A percentile compares a stretch with the other conserved stretches of the same genome.
Conservation (phyloP, 1,140 invertebrate genomes). For the Heliothis virescens region DNA sequence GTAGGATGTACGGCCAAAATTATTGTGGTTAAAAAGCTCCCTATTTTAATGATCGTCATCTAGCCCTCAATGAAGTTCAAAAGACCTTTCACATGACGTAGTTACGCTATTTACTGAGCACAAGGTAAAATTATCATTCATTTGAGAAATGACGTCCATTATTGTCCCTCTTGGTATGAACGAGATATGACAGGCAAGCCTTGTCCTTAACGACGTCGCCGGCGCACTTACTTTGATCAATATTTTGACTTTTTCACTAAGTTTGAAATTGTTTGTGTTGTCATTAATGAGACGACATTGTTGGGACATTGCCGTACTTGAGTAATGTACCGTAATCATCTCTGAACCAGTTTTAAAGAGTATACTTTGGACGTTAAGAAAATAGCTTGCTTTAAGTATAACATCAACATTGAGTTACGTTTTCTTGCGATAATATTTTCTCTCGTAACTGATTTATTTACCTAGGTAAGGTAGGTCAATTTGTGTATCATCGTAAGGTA, state of each 20-base stretch:
- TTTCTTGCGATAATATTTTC: background rate
- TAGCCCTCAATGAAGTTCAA: constrained; percentile 1
- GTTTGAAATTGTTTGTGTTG: constrained; percentile 43
- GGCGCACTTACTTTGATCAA: constrained; percentile 57
- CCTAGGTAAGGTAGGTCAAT: no score
- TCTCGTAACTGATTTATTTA: no score
- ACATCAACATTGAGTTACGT: background rate
- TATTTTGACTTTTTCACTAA: constrained; percentile 53
- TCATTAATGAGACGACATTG: constrained; percentile 49
- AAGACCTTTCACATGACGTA: background rate
- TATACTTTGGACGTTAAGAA: background rate
- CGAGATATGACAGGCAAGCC: constrained; percentile 46
- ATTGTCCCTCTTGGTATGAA: constrained; percentile 30
- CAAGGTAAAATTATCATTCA: constrained; percentile 57
- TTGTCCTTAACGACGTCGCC: constrained; percentile 44
- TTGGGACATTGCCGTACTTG: constrained; percentile 20
- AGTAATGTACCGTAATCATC: constrained; percentile 22
- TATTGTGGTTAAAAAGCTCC: background rate
- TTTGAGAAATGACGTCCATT: constrained; percentile 57
- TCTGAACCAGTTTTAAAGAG: constrained; percentile 7
- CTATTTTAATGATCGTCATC: background rate
- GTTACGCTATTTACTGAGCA: constrained; percentile 48
- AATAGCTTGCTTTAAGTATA: background rate
- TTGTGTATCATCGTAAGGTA: no score
- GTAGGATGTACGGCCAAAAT: no score